A percentile compares a stretch with the other conserved stretches of the same genome.
phyloP scores from a whole-genome alignment of 2,797 vertebrate genomes.

The Characodon lateralis region DNA sequence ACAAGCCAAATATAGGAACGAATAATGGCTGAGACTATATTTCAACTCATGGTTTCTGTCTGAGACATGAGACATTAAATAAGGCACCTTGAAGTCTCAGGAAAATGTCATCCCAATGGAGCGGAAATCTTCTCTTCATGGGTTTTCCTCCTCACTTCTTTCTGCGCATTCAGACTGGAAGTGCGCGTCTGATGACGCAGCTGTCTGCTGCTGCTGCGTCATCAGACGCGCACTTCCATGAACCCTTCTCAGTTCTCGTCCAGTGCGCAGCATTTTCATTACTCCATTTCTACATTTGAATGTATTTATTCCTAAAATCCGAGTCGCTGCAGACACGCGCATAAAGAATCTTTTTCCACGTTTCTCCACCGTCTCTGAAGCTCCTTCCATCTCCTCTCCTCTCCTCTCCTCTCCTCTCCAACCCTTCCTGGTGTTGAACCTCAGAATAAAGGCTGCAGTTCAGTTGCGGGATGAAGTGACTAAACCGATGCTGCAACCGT shows the following conservation, averaged over 20 bases:
- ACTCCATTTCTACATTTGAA: neutral
- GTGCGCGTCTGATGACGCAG: slow-evolving; percentile 51
- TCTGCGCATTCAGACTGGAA: slow-evolving; percentile 7
- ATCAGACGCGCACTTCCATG: slow-evolving; percentile 23
- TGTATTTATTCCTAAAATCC: neutral
- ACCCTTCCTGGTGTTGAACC: neutral
- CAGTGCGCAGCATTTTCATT: neutral
- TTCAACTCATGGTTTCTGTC: too few relatives aligned
- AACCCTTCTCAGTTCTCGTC: slow-evolving; percentile 18
- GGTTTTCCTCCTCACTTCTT: neutral
- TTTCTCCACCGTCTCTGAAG: too few relatives aligned
- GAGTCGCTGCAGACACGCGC: neutral
- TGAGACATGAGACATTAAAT: too few relatives aligned
- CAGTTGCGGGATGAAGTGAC: neutral
- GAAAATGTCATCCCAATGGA: neutral
- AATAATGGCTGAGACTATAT: too few relatives aligned
- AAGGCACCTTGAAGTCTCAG: too few relatives aligned
- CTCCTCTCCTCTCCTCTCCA: neutral
- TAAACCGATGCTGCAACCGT: slow-evolving; percentile 1
- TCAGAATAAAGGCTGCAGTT: neutral
- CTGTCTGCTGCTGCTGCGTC: slow-evolving; percentile 24
- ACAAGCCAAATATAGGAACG: too few relatives aligned
- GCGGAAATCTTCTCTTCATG: neutral
- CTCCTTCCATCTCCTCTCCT: neutral
- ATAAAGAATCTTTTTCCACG: too few relatives aligned